A percentile compares a stretch with the other conserved stretches of the same genome.
Conservation (phyloP, 1,140 invertebrate genomes). For the Sitophilus oryzae region DNA sequence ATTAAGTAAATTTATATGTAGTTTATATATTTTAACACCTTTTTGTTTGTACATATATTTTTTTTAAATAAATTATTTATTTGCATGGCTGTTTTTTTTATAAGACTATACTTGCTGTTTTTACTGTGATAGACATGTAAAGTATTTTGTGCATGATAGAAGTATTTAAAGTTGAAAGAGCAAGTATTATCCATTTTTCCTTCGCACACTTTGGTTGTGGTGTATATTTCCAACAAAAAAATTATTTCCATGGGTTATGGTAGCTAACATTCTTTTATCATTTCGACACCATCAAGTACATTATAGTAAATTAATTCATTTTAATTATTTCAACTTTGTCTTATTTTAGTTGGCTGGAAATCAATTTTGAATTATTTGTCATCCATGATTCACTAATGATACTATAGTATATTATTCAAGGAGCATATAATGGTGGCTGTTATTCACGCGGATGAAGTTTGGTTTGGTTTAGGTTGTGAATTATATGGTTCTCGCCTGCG, state of each 20-base stretch:
- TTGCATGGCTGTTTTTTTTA: slow-evolving; percentile 26
- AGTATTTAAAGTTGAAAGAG: slow-evolving; percentile 3
- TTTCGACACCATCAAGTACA: too few species aligned
- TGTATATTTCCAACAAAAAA: slow-evolving; percentile 22
- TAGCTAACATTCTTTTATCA: too few species aligned
- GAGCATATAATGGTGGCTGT: too few species aligned
- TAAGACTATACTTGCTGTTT: slow-evolving; percentile 19
- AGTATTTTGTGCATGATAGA: slow-evolving; percentile 1
- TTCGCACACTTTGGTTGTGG: slow-evolving; percentile 16
- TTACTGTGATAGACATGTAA: background rate
- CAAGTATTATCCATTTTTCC: slow-evolving; percentile 8
- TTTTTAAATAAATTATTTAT: slow-evolving; percentile 26
- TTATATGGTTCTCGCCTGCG: too few species aligned
- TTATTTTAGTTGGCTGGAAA: too few species aligned
- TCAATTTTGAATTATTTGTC: too few species aligned
- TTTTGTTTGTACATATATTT: slow-evolving; percentile 19
- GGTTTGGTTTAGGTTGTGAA: too few species aligned
- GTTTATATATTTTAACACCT: slow-evolving; percentile 11
- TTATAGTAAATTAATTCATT: too few species aligned
- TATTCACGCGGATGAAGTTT: too few species aligned
- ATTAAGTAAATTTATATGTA: slow-evolving; percentile 16
- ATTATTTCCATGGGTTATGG: slow-evolving; percentile 3
- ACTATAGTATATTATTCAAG: too few species aligned
- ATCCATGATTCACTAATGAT: too few species aligned
- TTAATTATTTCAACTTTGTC: too few species aligned